phyloP scores from a whole-genome alignment of 2,797 vertebrate species.

The Intellagama lesueurii region DNA sequence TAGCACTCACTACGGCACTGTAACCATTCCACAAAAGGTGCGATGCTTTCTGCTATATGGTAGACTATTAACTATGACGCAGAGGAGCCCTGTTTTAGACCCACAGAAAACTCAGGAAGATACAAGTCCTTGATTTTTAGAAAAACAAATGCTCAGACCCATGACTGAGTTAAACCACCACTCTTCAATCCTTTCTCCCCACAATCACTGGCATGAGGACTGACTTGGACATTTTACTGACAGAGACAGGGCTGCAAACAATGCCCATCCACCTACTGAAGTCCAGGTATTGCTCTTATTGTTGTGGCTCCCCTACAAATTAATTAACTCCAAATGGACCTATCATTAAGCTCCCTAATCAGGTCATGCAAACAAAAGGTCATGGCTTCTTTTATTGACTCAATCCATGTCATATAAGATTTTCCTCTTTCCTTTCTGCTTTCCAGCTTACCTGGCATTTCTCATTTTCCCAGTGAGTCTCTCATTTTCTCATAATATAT shows the following conservation, averaged over 20 bases:
- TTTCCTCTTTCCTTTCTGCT: too few species aligned
- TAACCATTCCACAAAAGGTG: slow-evolving; percentile 38
- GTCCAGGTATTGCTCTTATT: too few species aligned
- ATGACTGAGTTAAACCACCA: background rate
- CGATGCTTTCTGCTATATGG: background rate
- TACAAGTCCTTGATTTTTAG: background rate
- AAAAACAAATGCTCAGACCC: background rate
- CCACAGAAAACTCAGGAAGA: background rate
- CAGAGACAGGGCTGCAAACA: background rate
- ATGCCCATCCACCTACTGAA: too few species aligned
- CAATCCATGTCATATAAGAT: too few species aligned
- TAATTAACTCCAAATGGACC: too few species aligned
- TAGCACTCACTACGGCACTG: slow-evolving; percentile 27
- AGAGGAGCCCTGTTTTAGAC: slow-evolving; percentile 30
- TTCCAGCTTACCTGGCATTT: too few species aligned
- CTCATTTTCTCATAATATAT: too few species aligned
- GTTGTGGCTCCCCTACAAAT: too few species aligned
- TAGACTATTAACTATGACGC: slow-evolving; percentile 28
- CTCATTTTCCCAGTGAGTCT: too few species aligned
- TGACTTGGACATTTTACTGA: background rate
- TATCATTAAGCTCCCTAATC: too few species aligned
- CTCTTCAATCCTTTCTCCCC: background rate
- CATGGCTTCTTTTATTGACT: too few species aligned
- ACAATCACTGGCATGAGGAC: background rate
- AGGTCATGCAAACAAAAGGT: too few species aligned